Percentiles rank a stretch among this genome's conserved stretches.
phyloP scores from a whole-genome alignment of 1,140 invertebrate genomes.

The Lordiphosa mommai region DNA sequence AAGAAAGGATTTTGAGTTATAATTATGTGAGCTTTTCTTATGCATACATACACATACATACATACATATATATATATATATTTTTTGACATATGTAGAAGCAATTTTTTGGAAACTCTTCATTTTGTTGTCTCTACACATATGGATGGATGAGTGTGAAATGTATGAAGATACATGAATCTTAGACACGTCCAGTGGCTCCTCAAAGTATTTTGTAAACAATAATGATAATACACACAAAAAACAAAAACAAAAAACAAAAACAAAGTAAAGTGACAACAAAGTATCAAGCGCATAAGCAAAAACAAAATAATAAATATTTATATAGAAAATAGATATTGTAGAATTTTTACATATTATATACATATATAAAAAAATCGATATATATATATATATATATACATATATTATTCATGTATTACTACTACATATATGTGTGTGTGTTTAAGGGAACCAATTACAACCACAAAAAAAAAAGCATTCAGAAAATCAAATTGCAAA shows the following conservation, averaged over 20 bases:
- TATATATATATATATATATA: constrained; percentile 14
- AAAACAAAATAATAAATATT: constrained; percentile 34
- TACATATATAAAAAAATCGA: constrained; percentile 4
- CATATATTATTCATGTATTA: constrained; percentile 40
- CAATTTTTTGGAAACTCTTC: constrained; percentile 8
- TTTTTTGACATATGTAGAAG: not conserved
- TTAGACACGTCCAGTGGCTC: constrained; percentile 77
- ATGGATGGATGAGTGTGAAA: constrained; percentile 48
- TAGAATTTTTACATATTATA: constrained; percentile 49
- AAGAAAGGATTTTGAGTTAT: not conserved
- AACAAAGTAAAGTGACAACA: constrained; percentile 9
- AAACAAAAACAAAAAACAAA: constrained; percentile 12
- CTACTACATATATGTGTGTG: constrained; percentile 45
- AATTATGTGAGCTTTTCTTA: constrained; percentile 11
- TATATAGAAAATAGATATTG: constrained; percentile 39
- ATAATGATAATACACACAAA: constrained; percentile 62
- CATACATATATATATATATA: too few species aligned
- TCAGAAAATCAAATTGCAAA: constrained; percentile 47
- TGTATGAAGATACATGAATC: constrained; percentile 55
- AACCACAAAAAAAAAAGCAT: not conserved
- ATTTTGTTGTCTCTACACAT: constrained; percentile 34
- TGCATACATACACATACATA: too few species aligned
- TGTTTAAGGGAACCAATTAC: constrained; percentile 66
- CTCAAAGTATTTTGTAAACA: constrained; percentile 79
- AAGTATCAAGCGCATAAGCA: constrained; percentile 26